A percentile compares a stretch with the other conserved stretches of the same genome.
Evolutionary conservation across 1,140 invertebrate species (phyloP).

Genomic region (Dryas iulia): DNA sequence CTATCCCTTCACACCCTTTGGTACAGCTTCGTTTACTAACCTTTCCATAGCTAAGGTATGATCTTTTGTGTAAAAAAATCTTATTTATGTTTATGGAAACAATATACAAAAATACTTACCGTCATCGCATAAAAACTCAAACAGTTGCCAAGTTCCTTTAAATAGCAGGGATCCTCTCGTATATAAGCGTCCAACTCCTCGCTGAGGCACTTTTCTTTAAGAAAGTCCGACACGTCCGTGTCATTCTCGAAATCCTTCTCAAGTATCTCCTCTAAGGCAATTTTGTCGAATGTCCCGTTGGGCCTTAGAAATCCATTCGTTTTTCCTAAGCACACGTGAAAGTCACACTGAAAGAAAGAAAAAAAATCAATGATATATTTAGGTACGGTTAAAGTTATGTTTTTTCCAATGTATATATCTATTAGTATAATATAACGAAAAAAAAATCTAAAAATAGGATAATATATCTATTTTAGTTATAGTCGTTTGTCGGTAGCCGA

Average conservation of each 20-base stretch:
- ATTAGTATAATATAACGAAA: too few species aligned
- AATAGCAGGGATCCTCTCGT: constrained; percentile 7
- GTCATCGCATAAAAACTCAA: neutral
- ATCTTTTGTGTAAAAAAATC: too few species aligned
- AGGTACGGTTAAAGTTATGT: too few species aligned
- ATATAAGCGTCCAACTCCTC: neutral
- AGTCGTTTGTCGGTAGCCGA: too few species aligned
- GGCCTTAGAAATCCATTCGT: neutral
- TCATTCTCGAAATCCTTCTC: constrained; percentile 9
- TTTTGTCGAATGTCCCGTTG: constrained; percentile 12
- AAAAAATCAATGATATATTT: neutral
- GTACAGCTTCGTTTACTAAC: too few species aligned
- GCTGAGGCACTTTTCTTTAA: constrained; percentile 15
- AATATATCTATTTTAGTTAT: too few species aligned
- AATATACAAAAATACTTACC: constrained; percentile 3
- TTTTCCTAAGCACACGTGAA: constrained; percentile 6
- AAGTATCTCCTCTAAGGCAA: neutral
- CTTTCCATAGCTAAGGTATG: too few species aligned
- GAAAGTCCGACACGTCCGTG: neutral
- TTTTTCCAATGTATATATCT: too few species aligned
- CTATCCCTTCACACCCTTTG: too few species aligned
- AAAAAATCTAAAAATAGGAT: too few species aligned
- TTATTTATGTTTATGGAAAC: too few species aligned
- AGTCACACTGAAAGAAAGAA: constrained; percentile 16
- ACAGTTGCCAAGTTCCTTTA: constrained; percentile 8